Conservation (phyloP, 2,113 vertebrate species). For the Parotia lawesii region DNA sequence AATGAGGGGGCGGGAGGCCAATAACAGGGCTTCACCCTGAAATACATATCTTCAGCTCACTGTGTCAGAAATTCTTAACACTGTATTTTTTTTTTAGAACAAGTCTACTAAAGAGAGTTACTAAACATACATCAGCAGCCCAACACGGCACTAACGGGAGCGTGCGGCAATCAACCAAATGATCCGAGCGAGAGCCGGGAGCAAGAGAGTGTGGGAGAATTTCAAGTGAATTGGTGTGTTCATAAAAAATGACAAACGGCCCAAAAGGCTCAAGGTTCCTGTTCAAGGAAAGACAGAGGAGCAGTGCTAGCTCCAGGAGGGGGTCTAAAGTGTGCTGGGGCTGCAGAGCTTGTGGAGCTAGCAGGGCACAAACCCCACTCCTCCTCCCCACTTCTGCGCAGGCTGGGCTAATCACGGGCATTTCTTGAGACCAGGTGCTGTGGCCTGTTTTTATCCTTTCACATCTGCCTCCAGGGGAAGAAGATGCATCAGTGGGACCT, state of each 20-base stretch:
- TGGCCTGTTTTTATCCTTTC: not conserved
- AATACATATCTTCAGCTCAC: not conserved
- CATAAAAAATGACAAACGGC: conserved; percentile 34
- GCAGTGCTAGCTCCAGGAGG: not conserved
- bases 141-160: conserved; percentile 24
- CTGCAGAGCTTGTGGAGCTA: not conserved
- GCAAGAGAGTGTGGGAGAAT: not conserved
- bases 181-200: not conserved
- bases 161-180: conserved; percentile 18
- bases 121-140: conserved; percentile 48
- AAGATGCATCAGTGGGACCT: not conserved
- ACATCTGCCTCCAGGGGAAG: not conserved
- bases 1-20: not conserved
- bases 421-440: not conserved
- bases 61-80: not conserved
- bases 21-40: not conserved
- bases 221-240: conserved; percentile 12
- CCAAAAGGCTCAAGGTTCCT: conserved; percentile 1
- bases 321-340: not conserved
- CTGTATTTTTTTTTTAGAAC: not conserved
- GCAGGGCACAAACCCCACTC: not conserved
- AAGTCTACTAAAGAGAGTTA: conserved; percentile 18
- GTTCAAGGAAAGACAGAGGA: not conserved
- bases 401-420: not conserved
- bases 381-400: not conserved